Evolutionary conservation across 2,797 vertebrate genomes (phyloP).

Genomic region (Sphenodon punctatus): DNA sequence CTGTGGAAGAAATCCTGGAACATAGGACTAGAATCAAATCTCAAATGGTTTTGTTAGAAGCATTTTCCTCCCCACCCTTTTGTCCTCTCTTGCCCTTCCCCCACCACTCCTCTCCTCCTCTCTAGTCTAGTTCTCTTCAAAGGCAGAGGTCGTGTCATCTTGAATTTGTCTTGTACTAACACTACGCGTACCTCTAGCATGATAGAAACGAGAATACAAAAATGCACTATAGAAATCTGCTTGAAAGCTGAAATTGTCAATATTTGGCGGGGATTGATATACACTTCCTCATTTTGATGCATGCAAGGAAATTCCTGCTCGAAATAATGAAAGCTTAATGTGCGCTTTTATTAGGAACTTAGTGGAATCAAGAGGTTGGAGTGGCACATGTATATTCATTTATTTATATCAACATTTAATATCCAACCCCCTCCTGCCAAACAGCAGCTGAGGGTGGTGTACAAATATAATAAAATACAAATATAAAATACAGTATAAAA

Average conservation of each 20-base stretch:
- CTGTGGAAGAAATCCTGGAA: neutral
- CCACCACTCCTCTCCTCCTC: neutral
- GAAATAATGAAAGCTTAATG: too few relatives aligned
- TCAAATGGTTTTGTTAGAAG: neutral
- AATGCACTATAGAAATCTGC: neutral
- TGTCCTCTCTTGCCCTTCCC: too few relatives aligned
- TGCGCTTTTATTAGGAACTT: too few relatives aligned
- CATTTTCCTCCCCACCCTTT: neutral
- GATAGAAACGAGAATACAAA: neutral
- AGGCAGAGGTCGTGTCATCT: neutral
- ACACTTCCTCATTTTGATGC: neutral
- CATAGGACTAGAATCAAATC: neutral
- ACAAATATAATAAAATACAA: neutral
- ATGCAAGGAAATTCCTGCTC: conserved; percentile 4
- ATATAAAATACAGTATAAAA: too few relatives aligned
- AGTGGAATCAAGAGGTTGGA: too few relatives aligned
- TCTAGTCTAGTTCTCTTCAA: neutral
- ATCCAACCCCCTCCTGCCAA: too few relatives aligned
- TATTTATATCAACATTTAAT: too few relatives aligned
- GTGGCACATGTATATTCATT: too few relatives aligned
- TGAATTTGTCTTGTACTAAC: neutral
- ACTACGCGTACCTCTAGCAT: neutral
- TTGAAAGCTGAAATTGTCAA: neutral
- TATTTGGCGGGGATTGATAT: neutral
- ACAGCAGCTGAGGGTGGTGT: conserved; percentile 45